Evolutionary conservation across 2,797 vertebrate species (phyloP), one percentile per base, ranked within the genome.

Genomic region (Philypnodon macrostomus): DNA sequence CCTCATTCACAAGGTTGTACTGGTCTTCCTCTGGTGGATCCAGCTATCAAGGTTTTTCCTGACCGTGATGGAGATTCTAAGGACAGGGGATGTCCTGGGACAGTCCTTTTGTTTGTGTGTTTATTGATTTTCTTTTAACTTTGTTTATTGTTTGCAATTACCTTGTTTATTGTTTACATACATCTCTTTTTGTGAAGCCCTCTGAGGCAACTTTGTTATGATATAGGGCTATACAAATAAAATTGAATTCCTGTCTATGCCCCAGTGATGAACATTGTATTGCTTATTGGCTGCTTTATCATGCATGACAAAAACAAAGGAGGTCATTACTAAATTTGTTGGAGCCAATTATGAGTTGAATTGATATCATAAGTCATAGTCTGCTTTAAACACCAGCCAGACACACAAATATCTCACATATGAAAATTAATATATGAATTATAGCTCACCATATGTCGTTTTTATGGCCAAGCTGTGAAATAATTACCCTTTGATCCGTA

Each of bases 1-100:
- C 5, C 91, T 30, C 93, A 90, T 29, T 92, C 1, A 0, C 92
- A 91, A 55, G 16, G 4, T 57, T 39, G 0, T 1, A 90, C 88
- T 0, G 90, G 92, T 80, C 93, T 81, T 94, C 90, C 47, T n/a
- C n/a, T n/a, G n/a, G n/a, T n/a, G n/a, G n/a, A n/a, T n/a, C n/a
- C n/a, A n/a, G n/a, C n/a, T n/a, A n/a, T n/a, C n/a, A n/a, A n/a
- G n/a, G n/a, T n/a, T n/a, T n/a, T n/a, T n/a, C n/a, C n/a, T n/a
- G n/a, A n/a, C n/a, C n/a, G n/a, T n/a, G n/a, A n/a, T n/a, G n/a
- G n/a, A n/a, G n/a, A n/a, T n/a, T n/a, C n/a, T n/a, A n/a, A n/a
- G n/a, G n/a, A n/a, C n/a, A n/a, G n/a, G n/a, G n/a, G n/a, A n/a
- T n/a, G n/a, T n/a, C n/a, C n/a, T n/a, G n/a, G n/a, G n/a, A n/a